Base-by-base conservation (phyloP, 2,113 vertebrate genomes). In the Xenotilapia leptura region DNA sequence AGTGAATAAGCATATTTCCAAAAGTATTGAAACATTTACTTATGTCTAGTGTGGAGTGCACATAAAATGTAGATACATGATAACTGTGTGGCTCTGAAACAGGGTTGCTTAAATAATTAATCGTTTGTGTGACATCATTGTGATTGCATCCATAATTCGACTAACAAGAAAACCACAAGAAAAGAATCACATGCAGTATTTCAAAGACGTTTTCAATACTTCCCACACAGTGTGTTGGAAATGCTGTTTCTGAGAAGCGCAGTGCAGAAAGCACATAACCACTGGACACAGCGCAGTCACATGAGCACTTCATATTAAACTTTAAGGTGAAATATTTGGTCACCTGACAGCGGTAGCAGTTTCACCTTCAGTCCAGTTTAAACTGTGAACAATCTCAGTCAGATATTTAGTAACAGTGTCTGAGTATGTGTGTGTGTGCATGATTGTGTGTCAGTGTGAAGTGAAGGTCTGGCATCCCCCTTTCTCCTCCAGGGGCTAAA, bases 401-500 rank as follows among this genome's bases (percentile, higher is more conserved):
- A 88, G 83, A 79, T 86, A 91, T 93, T 90, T 84, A 60, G 79
- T 38, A 85, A 49, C 23, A 49, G 23, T 28, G 40, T 77, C 60
- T 83, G 62, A 54, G 23, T 81, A 40, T 47, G 86, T 77, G 40
- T 45, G 68, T 1, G 23, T 40, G 82, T 80, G 70, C 9, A 7
- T 49, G 47, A 68, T 38, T 40, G 86, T 83, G 83, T 73, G 33
- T 77, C 38, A 45, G 83, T 79, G 73, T 87, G 80, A 51, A 45
- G 73, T 33, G 80, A 68, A 23, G 21, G 38, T 12, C 79, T n/a
- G 11, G 12, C 38, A 60, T 77, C 83, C 31, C 88, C 77, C 68
- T 19, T 83, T 91, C 4, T 54, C 87, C 92, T 85, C 81, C 40
- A 83, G 90, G 86, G 84, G 81, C 81, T 79, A 84, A 73, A 82